Evolutionary conservation across 2,797 vertebrate genomes (phyloP), one percentile per base, ranked within the genome.

Genomic region (Falco concolor): DNA sequence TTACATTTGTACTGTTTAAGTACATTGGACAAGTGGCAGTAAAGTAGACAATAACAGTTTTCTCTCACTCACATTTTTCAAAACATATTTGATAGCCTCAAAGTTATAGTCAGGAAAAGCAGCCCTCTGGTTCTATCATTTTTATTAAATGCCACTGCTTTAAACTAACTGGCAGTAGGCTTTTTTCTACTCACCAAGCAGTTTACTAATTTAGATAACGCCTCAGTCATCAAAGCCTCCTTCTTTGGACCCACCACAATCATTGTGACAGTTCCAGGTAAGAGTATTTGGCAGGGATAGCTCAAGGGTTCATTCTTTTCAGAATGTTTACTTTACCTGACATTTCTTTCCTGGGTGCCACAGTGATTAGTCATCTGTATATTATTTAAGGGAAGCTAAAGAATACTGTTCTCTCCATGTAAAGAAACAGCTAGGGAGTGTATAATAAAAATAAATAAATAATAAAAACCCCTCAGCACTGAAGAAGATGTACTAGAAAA

Each of bases 221-320:
- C 85, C 93, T 87, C 92, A 85, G 69, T 56, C 89, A 95, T 94
- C 86, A 89, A 95, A 94, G 63, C 52, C 54, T 82, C 25, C 52
- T 89, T 94, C 92, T 75, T 81, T 84, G 93, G 90, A 94, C 44
- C 10, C 86, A 76, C 91, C 72, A 91, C 88, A 67, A 72, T 96
- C 94, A 27, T 88, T 95, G 87, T 97, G 97, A 97, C 95, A 97
- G 96, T 95, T 97, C 53, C 87, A 97, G 97, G 95, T 97, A 96
- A 80, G 93, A 93, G 56, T 89, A 86, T 97, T 97, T 85, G 90
- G 63, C 95, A 93, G 90, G 79, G 78, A 95, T 97, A 81, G 95
- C 96, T 97, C 80, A 96, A 97, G 95, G 96, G 89, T 96, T 96
- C 87, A 60, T 97, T 97, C 93, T 96, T 96, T 95, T 87, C 90